These are phyloP conservation scores for Hartigia nigra DNA, from an alignment of 2,888 invertebrate genomes.

Conservation along the genomic window DNA sequence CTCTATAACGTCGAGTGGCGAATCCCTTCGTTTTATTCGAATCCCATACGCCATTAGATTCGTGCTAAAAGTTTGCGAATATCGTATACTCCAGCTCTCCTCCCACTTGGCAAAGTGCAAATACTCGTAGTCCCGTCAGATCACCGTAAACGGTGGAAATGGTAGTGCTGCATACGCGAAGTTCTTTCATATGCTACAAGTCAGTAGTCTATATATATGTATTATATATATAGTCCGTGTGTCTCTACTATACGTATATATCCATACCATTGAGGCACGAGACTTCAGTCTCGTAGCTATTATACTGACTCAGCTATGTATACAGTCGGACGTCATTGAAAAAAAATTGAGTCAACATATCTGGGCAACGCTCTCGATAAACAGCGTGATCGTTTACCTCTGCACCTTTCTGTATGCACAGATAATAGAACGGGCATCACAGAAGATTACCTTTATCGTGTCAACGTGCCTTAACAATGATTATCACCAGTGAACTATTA, in stretches of 20 bases:
- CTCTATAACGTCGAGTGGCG: neutral
- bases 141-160: neutral
- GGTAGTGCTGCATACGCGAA: neutral
- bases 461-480: neutral
- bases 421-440: neutral
- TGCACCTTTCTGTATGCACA: neutral
- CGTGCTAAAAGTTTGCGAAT: neutral
- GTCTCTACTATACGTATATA: too few relatives aligned
- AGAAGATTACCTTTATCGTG: constrained; percentile 1
- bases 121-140: neutral
- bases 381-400: neutral
- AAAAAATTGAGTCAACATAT: constrained; percentile 2
- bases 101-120: neutral
- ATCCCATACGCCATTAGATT: neutral
- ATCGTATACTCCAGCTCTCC: neutral
- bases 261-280: neutral
- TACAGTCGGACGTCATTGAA: neutral
- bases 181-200: neutral
- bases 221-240: neutral
- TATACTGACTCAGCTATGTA: neutral
- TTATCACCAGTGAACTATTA: neutral
- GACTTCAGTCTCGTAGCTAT: neutral
- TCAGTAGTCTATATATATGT: neutral
- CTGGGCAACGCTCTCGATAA: neutral
- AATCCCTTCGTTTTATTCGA: neutral